Percentiles rank a stretch among this genome's conserved stretches.
phyloP scores from a whole-genome alignment of 2,113 vertebrate species.

The Otocyon megalotis region DNA sequence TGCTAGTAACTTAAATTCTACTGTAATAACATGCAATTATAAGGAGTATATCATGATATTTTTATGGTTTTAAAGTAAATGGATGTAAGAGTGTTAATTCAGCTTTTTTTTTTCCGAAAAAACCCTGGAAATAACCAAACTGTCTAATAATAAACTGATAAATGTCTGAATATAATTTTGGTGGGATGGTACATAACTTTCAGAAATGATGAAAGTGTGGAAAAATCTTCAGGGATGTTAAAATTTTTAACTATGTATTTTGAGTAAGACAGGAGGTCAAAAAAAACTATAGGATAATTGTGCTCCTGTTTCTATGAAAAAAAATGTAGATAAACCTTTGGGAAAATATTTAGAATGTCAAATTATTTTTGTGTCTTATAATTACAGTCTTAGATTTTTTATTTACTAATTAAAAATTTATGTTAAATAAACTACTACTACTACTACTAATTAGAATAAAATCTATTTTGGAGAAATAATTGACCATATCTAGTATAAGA shows the following conservation, averaged over 20 bases:
- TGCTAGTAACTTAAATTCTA: neutral
- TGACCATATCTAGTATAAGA: neutral
- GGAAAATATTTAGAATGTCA: neutral
- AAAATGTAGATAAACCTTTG: neutral
- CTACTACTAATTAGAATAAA: neutral
- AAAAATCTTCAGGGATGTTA: neutral
- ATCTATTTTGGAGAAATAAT: neutral
- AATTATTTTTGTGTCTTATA: neutral
- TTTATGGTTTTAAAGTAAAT: neutral
- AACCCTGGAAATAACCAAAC: neutral
- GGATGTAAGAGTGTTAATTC: neutral
- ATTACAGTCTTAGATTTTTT: neutral
- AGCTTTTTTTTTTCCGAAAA: neutral
- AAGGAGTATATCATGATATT: neutral
- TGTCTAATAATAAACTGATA: neutral
- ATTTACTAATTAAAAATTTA: neutral
- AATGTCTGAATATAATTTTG: neutral
- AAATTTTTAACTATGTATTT: neutral
- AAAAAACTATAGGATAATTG: neutral
- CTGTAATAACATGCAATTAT: neutral
- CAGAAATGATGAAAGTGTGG: neutral
- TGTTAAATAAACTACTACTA: neutral
- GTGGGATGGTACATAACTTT: neutral
- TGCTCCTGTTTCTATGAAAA: neutral
- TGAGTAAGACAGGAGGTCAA: neutral